Evolutionary conservation across 2,888 invertebrate species (phyloP), one percentile per base, ranked within the genome.

Genomic region (Monoplex corrugatus): DNA sequence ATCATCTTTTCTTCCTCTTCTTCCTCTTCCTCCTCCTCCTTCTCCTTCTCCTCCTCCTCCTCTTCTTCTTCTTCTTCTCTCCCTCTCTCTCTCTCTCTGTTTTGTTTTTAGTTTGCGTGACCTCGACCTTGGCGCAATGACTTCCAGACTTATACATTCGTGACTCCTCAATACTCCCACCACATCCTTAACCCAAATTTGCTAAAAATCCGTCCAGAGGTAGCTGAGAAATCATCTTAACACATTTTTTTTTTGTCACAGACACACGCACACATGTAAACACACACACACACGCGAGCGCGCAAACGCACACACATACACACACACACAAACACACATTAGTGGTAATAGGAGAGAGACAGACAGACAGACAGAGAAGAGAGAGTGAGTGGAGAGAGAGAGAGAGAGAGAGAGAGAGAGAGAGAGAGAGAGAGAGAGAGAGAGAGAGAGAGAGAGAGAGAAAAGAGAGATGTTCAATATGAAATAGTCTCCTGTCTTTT

Each of bases 361-460:
- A 68, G 3, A 50, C 23, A 23, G 16, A 50, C 50, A 50, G 13
- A 19, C 19, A 19, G 16, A 50, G 50, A 23, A 13, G 16, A 50
- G 50, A 19, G 50, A 50, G 50, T 50, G 50, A 19, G 3, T 23
- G n/a, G 68, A 68, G 28, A 68, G 28, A n/a, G n/a, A n/a, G 2
- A n/a, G 8, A n/a, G n/a, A 85, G 86, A 86, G 43, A 63, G 35
- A 63, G 44, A 86, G 38, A 63, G 44, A 86, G 38, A 38, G 43
- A 63, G 68, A 86, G 57, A 63, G n/a, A 86, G 63, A 38, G 43
- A 63, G 57, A 63, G 57, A 63, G 68, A 44, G 68, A 32, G 43
- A 63, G 43, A 63, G 63, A 63, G 68, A 63, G 38, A 63, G 38
- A 86, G 43, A 43, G 43, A 86, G 38, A 63, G 68, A n/a, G 43